Conservation (phyloP, 2,113 vertebrate species). For the Gnathonemus echidnorhynchus region DNA sequence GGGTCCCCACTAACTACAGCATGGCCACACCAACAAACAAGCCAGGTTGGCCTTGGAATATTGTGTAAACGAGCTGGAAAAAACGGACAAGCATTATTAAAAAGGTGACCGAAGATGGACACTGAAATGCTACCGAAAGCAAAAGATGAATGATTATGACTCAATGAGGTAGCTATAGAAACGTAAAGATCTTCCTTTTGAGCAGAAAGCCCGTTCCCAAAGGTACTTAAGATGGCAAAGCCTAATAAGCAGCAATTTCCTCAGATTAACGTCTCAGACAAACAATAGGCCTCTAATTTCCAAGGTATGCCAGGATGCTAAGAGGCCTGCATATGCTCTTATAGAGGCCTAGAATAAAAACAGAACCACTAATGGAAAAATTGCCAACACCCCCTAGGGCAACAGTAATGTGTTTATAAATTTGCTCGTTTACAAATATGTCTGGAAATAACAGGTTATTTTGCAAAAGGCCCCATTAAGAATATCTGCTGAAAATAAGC, state of each 20-base stretch:
- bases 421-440: neutral
- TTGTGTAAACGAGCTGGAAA: neutral
- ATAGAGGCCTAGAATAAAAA: slow-evolving; percentile 5
- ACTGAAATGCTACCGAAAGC: neutral
- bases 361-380: slow-evolving; percentile 1
- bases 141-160: neutral
- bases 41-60: neutral
- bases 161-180: neutral
- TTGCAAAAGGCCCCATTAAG: slow-evolving; percentile 10
- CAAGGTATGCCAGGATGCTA: neutral
- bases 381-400: slow-evolving; percentile 8
- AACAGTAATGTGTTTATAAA: slow-evolving; percentile 17
- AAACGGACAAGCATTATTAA: neutral
- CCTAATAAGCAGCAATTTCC: neutral
- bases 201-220: neutral
- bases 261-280: neutral
- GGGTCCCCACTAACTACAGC: no score
- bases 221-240: neutral
- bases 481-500: neutral
- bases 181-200: neutral
- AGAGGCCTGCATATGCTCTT: slow-evolving; percentile 2
- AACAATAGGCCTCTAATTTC: neutral
- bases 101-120: neutral
- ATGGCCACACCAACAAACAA: neutral
- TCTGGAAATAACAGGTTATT: neutral